phyloP scores from a whole-genome alignment of 2,797 vertebrate genomes.

The Alauda arvensis region DNA sequence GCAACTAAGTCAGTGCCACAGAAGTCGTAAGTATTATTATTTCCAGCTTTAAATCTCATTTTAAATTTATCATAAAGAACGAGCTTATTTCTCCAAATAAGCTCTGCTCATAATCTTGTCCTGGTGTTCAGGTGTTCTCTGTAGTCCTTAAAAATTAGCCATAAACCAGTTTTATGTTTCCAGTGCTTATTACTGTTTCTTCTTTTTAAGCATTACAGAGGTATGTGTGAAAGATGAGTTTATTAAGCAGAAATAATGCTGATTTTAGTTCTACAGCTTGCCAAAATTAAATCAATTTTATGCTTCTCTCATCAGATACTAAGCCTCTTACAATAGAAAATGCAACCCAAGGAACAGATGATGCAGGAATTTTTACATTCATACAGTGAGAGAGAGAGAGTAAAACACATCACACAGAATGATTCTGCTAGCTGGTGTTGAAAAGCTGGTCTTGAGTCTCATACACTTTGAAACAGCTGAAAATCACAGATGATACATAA shows the following conservation, averaged over 20 bases:
- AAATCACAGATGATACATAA: conserved; percentile 44
- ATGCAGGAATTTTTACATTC: conserved; percentile 47
- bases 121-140: conserved; percentile 51
- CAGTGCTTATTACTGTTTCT: conserved; percentile 53
- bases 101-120: conserved; percentile 31
- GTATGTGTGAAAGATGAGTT: conserved; percentile 58
- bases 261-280: conserved; percentile 57
- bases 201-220: conserved; percentile 55
- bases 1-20: conserved; percentile 88
- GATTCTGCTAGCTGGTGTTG: conserved; percentile 29
- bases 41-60: conserved; percentile 53
- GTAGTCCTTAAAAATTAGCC: conserved; percentile 57
- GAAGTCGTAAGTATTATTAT: conserved; percentile 86
- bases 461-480: conserved; percentile 22
- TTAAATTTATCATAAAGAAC: conserved; percentile 4
- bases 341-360: conserved; percentile 46
- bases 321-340: conserved; percentile 60
- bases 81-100: conserved; percentile 32
- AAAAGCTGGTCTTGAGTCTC: conserved; percentile 37
- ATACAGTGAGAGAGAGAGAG: neutral
- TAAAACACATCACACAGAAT: conserved; percentile 19
- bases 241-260: conserved; percentile 67
- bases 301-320: conserved; percentile 60
- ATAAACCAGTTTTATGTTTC: conserved; percentile 58
- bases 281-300: conserved; percentile 64